A percentile compares a stretch with the other conserved stretches of the same genome.
These are phyloP conservation scores for Neoaliturus tenellus DNA, from an alignment of 2,888 invertebrate species.

Conservation along the genomic window DNA sequence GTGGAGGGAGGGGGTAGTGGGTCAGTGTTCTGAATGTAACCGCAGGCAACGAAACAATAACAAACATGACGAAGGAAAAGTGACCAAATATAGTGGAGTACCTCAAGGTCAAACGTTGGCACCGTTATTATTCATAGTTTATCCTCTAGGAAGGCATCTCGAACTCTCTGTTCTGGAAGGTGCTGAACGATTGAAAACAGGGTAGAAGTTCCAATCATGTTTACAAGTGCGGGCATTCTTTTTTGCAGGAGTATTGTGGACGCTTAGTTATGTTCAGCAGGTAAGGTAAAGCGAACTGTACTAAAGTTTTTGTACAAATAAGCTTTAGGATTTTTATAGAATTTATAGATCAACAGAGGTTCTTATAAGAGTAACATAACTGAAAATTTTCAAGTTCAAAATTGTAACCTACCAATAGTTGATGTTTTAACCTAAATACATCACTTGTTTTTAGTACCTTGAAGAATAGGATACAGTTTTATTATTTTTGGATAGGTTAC, in stretches of 20 bases:
- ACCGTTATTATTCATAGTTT: neutral
- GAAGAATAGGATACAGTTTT: too few relatives aligned
- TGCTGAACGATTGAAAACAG: neutral
- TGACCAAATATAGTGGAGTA: neutral
- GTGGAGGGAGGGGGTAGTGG: neutral
- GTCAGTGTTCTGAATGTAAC: neutral
- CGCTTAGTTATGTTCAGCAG: too few relatives aligned
- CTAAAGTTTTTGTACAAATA: too few relatives aligned
- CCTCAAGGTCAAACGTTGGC: neutral
- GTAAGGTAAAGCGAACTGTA: too few relatives aligned
- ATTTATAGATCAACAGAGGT: too few relatives aligned
- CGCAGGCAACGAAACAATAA: conserved; percentile 21
- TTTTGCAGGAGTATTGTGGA: neutral
- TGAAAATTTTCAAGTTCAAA: too few relatives aligned
- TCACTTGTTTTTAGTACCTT: too few relatives aligned
- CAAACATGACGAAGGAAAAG: neutral
- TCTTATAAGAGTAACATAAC: too few relatives aligned
- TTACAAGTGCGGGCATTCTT: neutral
- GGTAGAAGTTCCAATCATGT: neutral
- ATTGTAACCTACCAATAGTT: too few relatives aligned
- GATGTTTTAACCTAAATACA: too few relatives aligned
- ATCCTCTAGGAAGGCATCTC: neutral
- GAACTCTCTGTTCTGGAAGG: neutral
- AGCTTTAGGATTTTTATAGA: too few relatives aligned
- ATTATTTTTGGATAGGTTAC: too few relatives aligned